phyloP scores from a whole-genome alignment of 2,113 vertebrate genomes.

The Todiramphus saurophagus region DNA sequence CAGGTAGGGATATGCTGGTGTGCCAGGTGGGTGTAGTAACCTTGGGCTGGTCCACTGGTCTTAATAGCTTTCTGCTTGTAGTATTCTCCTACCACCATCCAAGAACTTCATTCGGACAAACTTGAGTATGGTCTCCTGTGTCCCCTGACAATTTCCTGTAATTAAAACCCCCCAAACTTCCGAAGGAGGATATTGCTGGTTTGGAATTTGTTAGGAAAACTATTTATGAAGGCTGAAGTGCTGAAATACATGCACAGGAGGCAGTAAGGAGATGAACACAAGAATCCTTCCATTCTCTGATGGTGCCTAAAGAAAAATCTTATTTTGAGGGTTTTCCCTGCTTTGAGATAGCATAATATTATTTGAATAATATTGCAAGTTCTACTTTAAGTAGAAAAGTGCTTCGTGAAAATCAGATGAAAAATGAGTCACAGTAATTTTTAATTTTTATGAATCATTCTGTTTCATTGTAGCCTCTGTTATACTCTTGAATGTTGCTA shows the following conservation, averaged over 20 bases:
- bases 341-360: background rate
- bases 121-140: background rate
- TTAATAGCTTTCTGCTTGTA: background rate
- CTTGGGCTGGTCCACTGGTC: background rate
- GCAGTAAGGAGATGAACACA: background rate
- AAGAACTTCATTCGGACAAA: background rate
- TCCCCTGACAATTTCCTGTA: background rate
- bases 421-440: background rate
- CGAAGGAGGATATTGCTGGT: background rate
- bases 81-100: background rate
- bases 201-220: background rate
- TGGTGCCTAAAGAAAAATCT: background rate
- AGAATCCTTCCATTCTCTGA: background rate
- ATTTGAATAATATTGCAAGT: background rate
- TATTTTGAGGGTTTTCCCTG: fast-evolving
- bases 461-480: background rate
- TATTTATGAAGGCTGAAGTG: background rate
- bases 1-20: background rate
- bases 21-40: background rate
- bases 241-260: background rate
- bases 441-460: background rate
- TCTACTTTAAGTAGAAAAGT: background rate
- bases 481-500: background rate
- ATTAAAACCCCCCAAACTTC: background rate
- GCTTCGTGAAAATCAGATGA: background rate